Evolutionary conservation across 2,113 vertebrate species (phyloP).

Genomic region (Corythornis cristatus): DNA sequence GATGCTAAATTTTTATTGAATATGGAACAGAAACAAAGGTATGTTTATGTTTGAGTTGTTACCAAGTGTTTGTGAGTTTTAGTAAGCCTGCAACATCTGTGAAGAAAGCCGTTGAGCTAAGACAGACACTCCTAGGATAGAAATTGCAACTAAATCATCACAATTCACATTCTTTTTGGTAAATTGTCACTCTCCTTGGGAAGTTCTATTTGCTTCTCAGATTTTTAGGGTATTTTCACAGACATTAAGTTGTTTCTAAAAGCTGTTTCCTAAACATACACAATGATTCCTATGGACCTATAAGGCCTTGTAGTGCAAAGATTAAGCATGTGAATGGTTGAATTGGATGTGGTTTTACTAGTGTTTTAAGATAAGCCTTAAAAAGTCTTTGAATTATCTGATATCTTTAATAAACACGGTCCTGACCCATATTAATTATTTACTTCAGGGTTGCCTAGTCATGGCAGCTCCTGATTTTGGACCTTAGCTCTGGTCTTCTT

Average conservation of each 20-base stretch:
- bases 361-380: neutral
- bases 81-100: neutral
- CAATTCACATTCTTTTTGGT: neutral
- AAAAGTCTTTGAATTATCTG: neutral
- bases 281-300: neutral
- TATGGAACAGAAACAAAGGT: conserved; percentile 91
- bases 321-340: neutral
- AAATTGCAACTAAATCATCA: neutral
- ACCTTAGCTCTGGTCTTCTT: neutral
- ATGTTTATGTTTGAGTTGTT: conserved; percentile 36
- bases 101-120: neutral
- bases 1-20: conserved; percentile 91
- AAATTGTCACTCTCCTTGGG: neutral
- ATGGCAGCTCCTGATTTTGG: neutral
- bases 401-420: neutral
- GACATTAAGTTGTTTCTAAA: neutral
- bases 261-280: neutral
- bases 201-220: neutral
- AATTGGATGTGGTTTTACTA: neutral
- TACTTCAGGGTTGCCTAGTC: neutral
- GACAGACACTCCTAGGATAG: neutral
- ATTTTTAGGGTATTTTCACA: neutral
- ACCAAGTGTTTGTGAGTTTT: neutral
- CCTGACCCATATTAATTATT: neutral
- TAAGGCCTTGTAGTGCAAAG: neutral